Conservation (phyloP, 2,113 vertebrate species). For the Amphiprion ocellaris region DNA sequence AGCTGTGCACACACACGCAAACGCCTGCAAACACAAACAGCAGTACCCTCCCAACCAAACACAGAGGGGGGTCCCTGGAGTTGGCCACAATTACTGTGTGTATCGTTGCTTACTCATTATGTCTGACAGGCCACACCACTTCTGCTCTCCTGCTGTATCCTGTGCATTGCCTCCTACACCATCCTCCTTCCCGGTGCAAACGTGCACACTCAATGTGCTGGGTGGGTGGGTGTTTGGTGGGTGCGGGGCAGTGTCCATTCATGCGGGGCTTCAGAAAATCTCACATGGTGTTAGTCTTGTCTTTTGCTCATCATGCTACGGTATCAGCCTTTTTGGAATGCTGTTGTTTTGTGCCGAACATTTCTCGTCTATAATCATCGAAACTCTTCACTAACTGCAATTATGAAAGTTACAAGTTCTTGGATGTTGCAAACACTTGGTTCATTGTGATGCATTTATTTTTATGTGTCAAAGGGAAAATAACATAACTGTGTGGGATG, state of each 20-base stretch:
- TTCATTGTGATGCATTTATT: neutral
- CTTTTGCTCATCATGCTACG: neutral
- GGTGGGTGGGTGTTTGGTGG: slow-evolving; percentile 12
- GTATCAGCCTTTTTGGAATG: slow-evolving; percentile 3
- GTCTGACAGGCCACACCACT: slow-evolving; percentile 84
- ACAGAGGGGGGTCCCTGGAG: slow-evolving; percentile 69
- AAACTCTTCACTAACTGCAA: neutral
- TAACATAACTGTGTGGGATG: neutral
- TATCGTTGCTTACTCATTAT: slow-evolving; percentile 88
- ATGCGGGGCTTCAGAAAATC: slow-evolving; percentile 45
- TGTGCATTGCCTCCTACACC: slow-evolving; percentile 72
- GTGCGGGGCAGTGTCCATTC: slow-evolving; percentile 27
- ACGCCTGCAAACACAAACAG: slow-evolving; percentile 33
- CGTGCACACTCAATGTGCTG: slow-evolving; percentile 17
- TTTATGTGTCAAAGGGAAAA: neutral
- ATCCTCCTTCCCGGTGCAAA: slow-evolving; percentile 53
- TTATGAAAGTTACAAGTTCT: slow-evolving; percentile 9
- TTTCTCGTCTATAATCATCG: neutral
- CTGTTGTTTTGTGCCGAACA: slow-evolving; percentile 7
- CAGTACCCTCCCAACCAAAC: slow-evolving; percentile 46
- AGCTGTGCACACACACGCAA: slow-evolving; percentile 7
- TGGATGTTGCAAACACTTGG: neutral
- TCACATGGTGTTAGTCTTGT: slow-evolving; percentile 36
- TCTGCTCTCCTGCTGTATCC: slow-evolving; percentile 77
- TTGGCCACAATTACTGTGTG: slow-evolving; percentile 83